A percentile compares a stretch with the other conserved stretches of the same genome.
These are phyloP conservation scores for Apis laboriosa DNA, from an alignment of 1,140 invertebrate species.

Conservation along the genomic window DNA sequence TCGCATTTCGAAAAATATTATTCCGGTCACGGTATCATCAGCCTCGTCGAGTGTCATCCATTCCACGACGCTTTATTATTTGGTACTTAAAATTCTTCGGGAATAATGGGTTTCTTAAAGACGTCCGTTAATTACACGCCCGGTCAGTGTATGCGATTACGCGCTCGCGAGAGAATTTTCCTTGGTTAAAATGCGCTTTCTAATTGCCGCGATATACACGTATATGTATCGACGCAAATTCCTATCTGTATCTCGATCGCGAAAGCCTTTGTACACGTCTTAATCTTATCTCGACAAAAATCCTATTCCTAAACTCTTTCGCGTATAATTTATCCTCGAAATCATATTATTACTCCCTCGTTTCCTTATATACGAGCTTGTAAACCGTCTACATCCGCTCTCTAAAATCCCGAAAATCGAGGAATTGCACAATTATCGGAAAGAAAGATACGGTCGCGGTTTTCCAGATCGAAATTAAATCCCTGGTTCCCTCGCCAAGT, in stretches of 20 bases:
- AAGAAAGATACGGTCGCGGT: too few species aligned
- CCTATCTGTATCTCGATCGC: too few species aligned
- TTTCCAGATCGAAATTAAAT: neutral
- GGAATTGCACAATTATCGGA: too few species aligned
- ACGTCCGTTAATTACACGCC: conserved; percentile 9
- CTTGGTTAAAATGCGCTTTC: neutral
- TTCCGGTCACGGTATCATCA: neutral
- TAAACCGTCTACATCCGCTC: too few species aligned
- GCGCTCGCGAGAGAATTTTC: neutral
- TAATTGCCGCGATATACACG: neutral
- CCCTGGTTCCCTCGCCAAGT: neutral
- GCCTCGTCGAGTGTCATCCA: neutral
- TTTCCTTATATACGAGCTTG: too few species aligned
- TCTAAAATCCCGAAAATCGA: too few species aligned
- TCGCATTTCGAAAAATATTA: neutral
- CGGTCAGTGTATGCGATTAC: too few species aligned
- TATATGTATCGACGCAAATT: neutral
- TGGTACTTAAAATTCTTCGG: neutral
- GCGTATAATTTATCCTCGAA: too few species aligned
- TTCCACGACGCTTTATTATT: conserved; percentile 13
- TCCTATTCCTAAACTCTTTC: too few species aligned
- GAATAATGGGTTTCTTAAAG: neutral
- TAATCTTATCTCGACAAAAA: too few species aligned
- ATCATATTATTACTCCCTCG: too few species aligned
- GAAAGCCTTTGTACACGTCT: too few species aligned